Evolutionary conservation across 92 coral and sea anemone species (phyloP), one percentile per base, ranked within the genome.

Genomic region (Heliopora coerulea): DNA sequence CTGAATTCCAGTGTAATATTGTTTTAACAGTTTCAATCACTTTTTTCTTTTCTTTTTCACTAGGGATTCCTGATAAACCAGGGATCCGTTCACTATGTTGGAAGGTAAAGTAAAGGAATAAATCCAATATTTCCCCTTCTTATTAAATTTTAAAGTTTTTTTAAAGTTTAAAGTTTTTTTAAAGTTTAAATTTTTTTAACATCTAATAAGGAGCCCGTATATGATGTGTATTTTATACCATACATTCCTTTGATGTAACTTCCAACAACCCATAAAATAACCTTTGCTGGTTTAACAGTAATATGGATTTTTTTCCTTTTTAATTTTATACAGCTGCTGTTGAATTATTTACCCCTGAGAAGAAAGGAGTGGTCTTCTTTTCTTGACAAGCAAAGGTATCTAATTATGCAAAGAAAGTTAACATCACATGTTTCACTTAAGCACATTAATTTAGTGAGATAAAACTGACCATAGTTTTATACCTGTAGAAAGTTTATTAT

Each of bases 71-170:
- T 34, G 97, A 92, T 80, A 86, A 87, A 19, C 79, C 92, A 33
- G 96, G 97, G 17, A 86, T 85, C 50, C 86, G 97, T 21, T 88
- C 97, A n/a, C 75, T 89, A 25, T 87, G 91, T 34, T 92, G 97
- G 97, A 89, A 89, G 83, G 97, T 92, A 79, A 23, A 84, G n/a
- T n/a, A n/a, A n/a, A n/a, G n/a, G n/a, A n/a, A n/a, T n/a, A n/a
- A n/a, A n/a, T n/a, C n/a, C n/a, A n/a, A n/a, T n/a, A n/a, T n/a
- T n/a, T n/a, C n/a, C n/a, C n/a, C n/a, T n/a, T n/a, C n/a, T n/a
- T n/a, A n/a, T n/a, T n/a, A n/a, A n/a, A 14, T 17, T 24, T 27
- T 60, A 60, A 21, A 59, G 65, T 25, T 7, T 33, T 1, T 2
- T 9, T 13, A 59, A 2, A 30, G 8, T 9, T 21, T 10, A 30